These are phyloP conservation scores for Metridium senile DNA, from an alignment of 92 coral and sea anemone species.

Conservation along the genomic window DNA sequence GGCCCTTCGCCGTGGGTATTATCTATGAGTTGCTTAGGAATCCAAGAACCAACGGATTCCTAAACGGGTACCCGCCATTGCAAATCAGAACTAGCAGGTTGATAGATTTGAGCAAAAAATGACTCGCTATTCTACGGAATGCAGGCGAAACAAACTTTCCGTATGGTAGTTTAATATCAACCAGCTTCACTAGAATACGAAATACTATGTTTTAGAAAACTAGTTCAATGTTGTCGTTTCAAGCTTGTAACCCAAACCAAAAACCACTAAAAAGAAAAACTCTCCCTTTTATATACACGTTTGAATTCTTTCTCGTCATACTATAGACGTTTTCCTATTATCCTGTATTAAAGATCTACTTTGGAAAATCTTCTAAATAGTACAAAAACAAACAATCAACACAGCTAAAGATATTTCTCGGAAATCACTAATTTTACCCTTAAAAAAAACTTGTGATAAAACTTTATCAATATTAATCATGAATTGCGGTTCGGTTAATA, in stretches of 20 bases:
- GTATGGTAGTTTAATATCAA: too few species aligned
- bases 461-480: slow-evolving; percentile 30
- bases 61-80: slow-evolving; percentile 52
- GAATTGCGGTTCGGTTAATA: slow-evolving; percentile 26
- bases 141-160: slow-evolving; percentile 2
- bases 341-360: not conserved
- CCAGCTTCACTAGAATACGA: not conserved
- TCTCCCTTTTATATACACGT: not conserved
- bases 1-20: not conserved
- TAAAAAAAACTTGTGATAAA: slow-evolving; percentile 38
- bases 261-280: not conserved
- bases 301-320: not conserved
- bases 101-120: slow-evolving; percentile 7
- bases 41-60: slow-evolving; percentile 27
- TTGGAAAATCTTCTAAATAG: not conserved
- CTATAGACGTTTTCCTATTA: not conserved
- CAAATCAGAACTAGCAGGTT: slow-evolving; percentile 39
- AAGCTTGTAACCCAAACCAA: not conserved
- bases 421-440: slow-evolving; percentile 24
- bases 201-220: slow-evolving; percentile 6
- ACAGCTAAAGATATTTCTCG: not conserved
- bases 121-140: slow-evolving; percentile 23
- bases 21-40: not conserved
- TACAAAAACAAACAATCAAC: not conserved
- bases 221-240: not conserved